phyloP scores from a whole-genome alignment of 2,888 invertebrate species.

The Clivina fossor region DNA sequence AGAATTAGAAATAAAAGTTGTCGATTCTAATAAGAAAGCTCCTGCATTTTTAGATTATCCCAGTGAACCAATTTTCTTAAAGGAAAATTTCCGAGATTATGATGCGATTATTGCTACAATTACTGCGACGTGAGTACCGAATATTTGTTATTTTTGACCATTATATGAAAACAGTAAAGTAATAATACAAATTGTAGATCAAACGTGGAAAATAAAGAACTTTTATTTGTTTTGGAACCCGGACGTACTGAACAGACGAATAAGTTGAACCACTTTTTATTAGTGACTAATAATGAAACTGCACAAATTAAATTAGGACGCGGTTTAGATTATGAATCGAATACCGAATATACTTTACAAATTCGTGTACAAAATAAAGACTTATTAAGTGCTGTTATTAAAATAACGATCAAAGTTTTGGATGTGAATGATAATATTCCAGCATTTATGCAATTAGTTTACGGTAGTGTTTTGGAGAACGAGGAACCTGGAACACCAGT shows the following conservation, averaged over 20 bases:
- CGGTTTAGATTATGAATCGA: conserved; percentile 80
- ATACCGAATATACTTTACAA: conserved; percentile 80
- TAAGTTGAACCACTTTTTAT: conserved; percentile 73
- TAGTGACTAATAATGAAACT: conserved; percentile 67
- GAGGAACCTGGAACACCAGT: conserved; percentile 81
- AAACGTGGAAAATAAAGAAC: conserved; percentile 73
- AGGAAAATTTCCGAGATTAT: conserved; percentile 76
- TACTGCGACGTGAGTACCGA: conserved; percentile 66
- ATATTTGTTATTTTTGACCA: conserved; percentile 32
- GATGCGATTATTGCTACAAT: conserved; percentile 69
- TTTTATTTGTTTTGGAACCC: conserved; percentile 77
- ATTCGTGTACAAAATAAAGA: conserved; percentile 81
- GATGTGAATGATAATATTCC: conserved; percentile 93
- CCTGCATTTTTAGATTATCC: conserved; percentile 70
- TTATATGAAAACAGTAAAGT: background rate
- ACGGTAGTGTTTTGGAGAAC: conserved; percentile 83
- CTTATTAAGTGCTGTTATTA: conserved; percentile 76
- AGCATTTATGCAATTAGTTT: conserved; percentile 77
- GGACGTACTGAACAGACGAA: conserved; percentile 87
- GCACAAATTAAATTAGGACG: conserved; percentile 77
- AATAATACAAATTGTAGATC: conserved; percentile 57
- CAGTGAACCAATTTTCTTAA: conserved; percentile 64
- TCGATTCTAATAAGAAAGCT: conserved; percentile 84
- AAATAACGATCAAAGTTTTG: conserved; percentile 74
- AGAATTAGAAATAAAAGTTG: conserved; percentile 80